Conservation (phyloP, 2,797 vertebrate species). For the Oceanodroma leucorhoa region DNA sequence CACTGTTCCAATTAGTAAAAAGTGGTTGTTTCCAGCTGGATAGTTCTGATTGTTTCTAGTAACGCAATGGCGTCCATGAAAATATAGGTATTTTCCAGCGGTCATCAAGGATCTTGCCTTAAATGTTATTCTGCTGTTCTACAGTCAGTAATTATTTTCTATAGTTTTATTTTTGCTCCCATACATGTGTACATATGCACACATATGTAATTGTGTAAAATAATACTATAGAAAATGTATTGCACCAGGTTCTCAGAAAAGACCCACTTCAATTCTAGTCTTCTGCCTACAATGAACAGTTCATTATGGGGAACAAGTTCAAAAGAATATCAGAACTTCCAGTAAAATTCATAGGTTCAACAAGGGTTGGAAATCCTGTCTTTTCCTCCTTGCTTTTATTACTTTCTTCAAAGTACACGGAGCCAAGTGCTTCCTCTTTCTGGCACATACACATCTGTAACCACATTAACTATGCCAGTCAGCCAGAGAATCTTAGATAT, state of each 20-base stretch:
- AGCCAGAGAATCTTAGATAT: background rate
- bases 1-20: background rate
- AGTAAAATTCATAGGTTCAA: background rate
- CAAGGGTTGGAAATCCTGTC: background rate
- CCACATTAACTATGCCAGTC: background rate
- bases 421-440: background rate
- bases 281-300: background rate
- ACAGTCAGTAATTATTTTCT: background rate
- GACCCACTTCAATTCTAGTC: background rate
- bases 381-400: background rate
- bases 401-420: background rate
- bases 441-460: background rate
- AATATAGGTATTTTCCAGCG: background rate
- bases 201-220: background rate
- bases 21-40: background rate
- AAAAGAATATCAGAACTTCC: background rate
- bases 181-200: background rate
- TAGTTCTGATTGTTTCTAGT: background rate
- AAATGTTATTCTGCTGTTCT: background rate
- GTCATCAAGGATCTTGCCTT: background rate
- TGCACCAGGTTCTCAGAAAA: background rate
- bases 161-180: background rate
- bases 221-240: background rate
- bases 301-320: background rate
- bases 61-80: background rate